Evolutionary conservation across 2,888 invertebrate species (phyloP).

Genomic region (Pollenia griseotomentosa): DNA sequence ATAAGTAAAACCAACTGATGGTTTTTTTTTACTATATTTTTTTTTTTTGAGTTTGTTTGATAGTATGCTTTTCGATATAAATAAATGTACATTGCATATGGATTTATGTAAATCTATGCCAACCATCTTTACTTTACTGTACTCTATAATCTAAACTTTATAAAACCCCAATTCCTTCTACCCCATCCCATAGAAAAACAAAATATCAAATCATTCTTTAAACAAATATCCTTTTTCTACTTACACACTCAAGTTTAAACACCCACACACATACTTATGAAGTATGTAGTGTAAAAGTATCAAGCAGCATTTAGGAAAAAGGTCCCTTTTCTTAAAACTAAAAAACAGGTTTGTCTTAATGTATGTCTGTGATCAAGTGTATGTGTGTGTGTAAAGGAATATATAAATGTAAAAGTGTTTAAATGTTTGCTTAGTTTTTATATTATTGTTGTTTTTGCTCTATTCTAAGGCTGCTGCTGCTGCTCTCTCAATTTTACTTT

Average conservation of each 20-base stretch:
- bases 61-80: conserved; percentile 65
- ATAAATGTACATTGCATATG: conserved; percentile 79
- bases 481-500: conserved; percentile 76
- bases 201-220: conserved; percentile 71
- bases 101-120: conserved; percentile 82
- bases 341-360: conserved; percentile 68
- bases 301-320: conserved; percentile 74
- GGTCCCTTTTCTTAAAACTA: conserved; percentile 79
- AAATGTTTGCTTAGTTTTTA: conserved; percentile 66
- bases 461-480: conserved; percentile 48
- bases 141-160: not conserved
- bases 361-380: conserved; percentile 55
- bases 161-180: not conserved
- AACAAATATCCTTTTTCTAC: conserved; percentile 66
- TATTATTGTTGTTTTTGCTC: conserved; percentile 22
- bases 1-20: conserved; percentile 56
- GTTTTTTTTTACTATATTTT: conserved; percentile 22
- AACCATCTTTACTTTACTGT: conserved; percentile 63
- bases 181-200: not conserved
- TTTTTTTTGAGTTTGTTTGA: conserved; percentile 28
- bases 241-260: conserved; percentile 60
- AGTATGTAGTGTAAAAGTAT: not conserved
- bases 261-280: conserved; percentile 4
- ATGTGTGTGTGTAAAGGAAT: conserved; percentile 62
- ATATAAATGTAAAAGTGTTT: conserved; percentile 61